Conservation (phyloP, 2,113 vertebrate genomes). For the Todiramphus chloris region DNA sequence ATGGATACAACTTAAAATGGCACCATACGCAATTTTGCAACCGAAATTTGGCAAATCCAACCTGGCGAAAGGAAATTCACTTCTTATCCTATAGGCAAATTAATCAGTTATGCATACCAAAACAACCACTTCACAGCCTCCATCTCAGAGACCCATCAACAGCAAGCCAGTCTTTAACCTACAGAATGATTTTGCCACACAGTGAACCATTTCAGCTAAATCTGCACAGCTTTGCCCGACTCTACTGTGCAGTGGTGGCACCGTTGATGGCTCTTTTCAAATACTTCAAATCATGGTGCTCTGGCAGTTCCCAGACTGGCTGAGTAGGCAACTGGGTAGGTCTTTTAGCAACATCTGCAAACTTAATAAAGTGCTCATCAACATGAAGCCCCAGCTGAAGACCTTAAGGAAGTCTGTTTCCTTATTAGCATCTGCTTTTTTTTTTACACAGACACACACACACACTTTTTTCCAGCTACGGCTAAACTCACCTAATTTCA, state of each 20-base stretch:
- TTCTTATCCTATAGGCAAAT: not conserved
- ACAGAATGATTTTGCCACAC: not conserved
- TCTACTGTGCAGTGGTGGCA: not conserved
- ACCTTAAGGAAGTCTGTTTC: not conserved
- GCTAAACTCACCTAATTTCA: not conserved
- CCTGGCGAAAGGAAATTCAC: not conserved
- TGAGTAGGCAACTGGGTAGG: not conserved
- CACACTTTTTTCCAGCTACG: not conserved
- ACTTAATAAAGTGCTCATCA: not conserved
- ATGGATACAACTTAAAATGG: not conserved
- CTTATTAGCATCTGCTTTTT: not conserved
- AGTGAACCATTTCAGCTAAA: not conserved
- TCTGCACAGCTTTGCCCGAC: not conserved
- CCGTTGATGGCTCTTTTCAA: not conserved
- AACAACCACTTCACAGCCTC: not conserved
- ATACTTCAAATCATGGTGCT: not conserved
- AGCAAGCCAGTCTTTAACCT: not conserved
- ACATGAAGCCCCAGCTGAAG: not conserved
- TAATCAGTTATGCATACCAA: not conserved
- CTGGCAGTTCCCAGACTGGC: not conserved
- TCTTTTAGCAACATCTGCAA: not conserved
- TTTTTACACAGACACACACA: not conserved
- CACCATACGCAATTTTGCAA: rapidly evolving
- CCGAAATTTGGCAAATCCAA: not conserved
- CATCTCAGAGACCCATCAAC: not conserved